phyloP scores from a whole-genome alignment of 2,888 invertebrate species.

The Spodoptera picta region DNA sequence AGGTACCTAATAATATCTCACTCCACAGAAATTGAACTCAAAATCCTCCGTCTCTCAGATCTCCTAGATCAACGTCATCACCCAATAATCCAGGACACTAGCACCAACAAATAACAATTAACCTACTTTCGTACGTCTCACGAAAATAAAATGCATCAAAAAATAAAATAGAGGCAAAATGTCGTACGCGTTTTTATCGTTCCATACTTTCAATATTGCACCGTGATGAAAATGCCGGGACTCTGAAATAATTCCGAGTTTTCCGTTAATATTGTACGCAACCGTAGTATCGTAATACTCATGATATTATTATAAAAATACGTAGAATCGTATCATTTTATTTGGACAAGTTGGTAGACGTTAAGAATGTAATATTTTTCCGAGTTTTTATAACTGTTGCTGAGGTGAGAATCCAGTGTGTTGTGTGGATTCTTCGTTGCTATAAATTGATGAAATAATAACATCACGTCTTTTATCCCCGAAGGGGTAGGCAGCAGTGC shows the following conservation, averaged over 20 bases:
- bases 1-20: too few species aligned
- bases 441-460: not conserved
- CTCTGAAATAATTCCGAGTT: slow-evolving; percentile 51
- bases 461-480: too few species aligned
- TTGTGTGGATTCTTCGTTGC: slow-evolving; percentile 3
- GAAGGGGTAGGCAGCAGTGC: too few species aligned
- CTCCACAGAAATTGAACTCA: too few species aligned
- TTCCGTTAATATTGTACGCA: slow-evolving; percentile 56
- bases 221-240: slow-evolving; percentile 47
- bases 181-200: slow-evolving; percentile 30
- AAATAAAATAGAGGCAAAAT: slow-evolving; percentile 24
- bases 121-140: slow-evolving; percentile 5
- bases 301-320: slow-evolving; percentile 65
- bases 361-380: slow-evolving; percentile 46
- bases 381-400: not conserved
- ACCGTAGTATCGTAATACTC: slow-evolving; percentile 55
- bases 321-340: slow-evolving; percentile 57
- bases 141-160: slow-evolving; percentile 40
- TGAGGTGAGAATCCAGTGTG: slow-evolving; percentile 4
- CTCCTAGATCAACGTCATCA: slow-evolving; percentile 1
- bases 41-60: not conserved
- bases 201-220: slow-evolving; percentile 52
- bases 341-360: slow-evolving; percentile 51
- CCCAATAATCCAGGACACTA: not conserved
- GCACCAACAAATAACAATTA: slow-evolving; percentile 2